Conservation (phyloP, 2,113 vertebrate species). For the Cyphomyrus plagiostoma region DNA sequence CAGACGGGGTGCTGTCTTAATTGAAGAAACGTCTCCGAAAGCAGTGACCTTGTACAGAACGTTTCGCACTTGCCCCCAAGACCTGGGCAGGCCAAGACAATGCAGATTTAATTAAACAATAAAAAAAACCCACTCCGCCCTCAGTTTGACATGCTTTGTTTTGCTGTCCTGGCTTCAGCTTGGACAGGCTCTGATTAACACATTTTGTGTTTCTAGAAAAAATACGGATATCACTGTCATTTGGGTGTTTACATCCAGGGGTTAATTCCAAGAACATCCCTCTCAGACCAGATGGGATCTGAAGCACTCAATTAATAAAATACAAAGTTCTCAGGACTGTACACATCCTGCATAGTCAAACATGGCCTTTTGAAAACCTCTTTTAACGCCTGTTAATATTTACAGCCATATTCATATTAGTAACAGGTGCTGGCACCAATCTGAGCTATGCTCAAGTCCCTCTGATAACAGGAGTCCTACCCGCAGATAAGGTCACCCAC, state of each 20-base stretch:
- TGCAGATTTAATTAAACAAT: background rate
- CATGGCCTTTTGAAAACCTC: background rate
- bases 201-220: background rate
- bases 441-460: constrained; percentile 15
- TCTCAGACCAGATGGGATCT: background rate
- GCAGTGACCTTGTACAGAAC: background rate
- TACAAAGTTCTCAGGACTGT: background rate
- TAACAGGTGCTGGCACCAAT: constrained; percentile 19
- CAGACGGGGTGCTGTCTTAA: background rate
- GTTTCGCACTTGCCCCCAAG: background rate
- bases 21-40: background rate
- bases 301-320: background rate
- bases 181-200: background rate
- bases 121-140: background rate
- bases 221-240: background rate
- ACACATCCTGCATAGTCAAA: background rate
- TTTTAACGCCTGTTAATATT: constrained; percentile 21
- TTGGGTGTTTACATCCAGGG: background rate
- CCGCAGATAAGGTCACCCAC: background rate
- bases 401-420: constrained; percentile 28
- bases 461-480: background rate
- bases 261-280: background rate
- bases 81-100: background rate
- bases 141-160: background rate
- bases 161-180: background rate